phyloP scores from a whole-genome alignment of 2,113 vertebrate species.

The Hemibagrus wyckioides region DNA sequence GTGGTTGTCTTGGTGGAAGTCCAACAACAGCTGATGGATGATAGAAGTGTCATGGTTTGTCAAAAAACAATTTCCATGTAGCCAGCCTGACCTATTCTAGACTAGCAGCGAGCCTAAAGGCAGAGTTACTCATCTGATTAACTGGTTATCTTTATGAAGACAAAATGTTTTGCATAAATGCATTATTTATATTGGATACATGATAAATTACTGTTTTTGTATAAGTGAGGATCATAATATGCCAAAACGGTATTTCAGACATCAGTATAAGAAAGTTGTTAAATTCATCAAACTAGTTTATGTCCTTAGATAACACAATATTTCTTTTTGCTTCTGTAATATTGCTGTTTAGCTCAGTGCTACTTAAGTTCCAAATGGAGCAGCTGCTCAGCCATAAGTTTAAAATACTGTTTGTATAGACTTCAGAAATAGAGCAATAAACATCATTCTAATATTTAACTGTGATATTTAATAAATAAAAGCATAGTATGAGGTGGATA shows the following conservation, averaged over 20 bases:
- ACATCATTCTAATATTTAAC: not conserved
- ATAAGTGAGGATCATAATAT: not conserved
- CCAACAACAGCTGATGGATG: not conserved
- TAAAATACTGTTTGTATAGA: not conserved
- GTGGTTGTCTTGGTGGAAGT: not conserved
- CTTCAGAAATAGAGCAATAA: not conserved
- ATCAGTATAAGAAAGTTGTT: not conserved
- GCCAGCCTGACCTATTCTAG: not conserved
- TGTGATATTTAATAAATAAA: not conserved
- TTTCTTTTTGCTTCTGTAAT: not conserved
- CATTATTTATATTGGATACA: slow-evolving; percentile 7
- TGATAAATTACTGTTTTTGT: not conserved
- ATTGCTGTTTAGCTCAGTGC: not conserved
- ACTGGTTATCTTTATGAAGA: slow-evolving; percentile 13
- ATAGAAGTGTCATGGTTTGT: not conserved
- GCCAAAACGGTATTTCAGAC: not conserved
- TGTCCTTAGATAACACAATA: not conserved
- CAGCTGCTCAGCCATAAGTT: not conserved
- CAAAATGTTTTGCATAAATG: slow-evolving; percentile 6
- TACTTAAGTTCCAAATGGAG: not conserved
- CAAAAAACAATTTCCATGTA: not conserved
- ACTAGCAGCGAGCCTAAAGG: not conserved
- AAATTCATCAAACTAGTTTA: not conserved
- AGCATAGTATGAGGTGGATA: not conserved
- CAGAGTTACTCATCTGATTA: not conserved